phyloP scores from a whole-genome alignment of 2,888 invertebrate genomes.

The Phorcus lineatus region DNA sequence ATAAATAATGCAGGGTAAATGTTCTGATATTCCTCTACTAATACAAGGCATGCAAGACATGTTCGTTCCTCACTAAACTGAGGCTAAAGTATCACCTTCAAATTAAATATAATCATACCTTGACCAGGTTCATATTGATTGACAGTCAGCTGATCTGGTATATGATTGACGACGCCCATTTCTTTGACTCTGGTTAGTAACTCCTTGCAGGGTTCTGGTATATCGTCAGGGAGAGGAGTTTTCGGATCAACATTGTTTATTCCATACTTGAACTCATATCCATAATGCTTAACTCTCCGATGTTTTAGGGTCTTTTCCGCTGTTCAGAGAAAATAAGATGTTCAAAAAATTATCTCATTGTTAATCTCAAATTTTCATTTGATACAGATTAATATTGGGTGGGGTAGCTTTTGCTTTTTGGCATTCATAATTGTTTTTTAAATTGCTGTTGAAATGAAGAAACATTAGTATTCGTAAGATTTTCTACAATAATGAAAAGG shows the following conservation, averaged over 20 bases:
- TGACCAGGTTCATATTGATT: slow-evolving; percentile 77
- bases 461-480: too few relatives aligned
- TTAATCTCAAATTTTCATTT: too few relatives aligned
- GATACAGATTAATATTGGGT: too few relatives aligned
- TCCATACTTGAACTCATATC: slow-evolving; percentile 92
- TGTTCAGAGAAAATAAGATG: background rate
- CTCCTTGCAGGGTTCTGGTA: slow-evolving; percentile 84
- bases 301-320: slow-evolving; percentile 80
- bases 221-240: slow-evolving; percentile 80
- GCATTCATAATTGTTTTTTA: too few relatives aligned
- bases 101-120: slow-evolving; percentile 59
- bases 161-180: slow-evolving; percentile 68
- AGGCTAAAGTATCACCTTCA: background rate
- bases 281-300: slow-evolving; percentile 91
- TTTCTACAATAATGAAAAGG: too few relatives aligned
- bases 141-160: slow-evolving; percentile 76
- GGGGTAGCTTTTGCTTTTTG: too few relatives aligned
- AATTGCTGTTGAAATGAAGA: too few relatives aligned
- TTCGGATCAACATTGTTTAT: slow-evolving; percentile 88
- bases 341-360: too few relatives aligned
- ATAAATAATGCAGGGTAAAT: too few relatives aligned
- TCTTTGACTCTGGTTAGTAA: slow-evolving; percentile 81
- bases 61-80: too few relatives aligned
- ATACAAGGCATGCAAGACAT: too few relatives aligned
- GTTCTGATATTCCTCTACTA: too few relatives aligned